A percentile compares a stretch with the other conserved stretches of the same genome.
phyloP scores from a whole-genome alignment of 2,888 invertebrate genomes.

The Tineola bisselliella region DNA sequence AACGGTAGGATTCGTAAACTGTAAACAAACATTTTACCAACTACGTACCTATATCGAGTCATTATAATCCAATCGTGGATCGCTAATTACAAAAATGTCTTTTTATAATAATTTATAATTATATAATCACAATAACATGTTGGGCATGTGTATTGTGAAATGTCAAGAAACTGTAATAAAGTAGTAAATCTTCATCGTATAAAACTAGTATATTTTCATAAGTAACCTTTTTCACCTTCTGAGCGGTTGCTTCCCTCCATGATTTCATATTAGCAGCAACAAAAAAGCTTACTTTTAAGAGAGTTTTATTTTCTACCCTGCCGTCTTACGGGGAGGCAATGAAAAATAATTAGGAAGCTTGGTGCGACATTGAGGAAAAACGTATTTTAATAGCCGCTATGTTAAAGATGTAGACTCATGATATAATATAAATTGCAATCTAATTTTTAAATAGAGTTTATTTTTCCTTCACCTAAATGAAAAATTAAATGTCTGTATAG shows the following conservation, averaged over 20 bases:
- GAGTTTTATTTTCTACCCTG: neutral
- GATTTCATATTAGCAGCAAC: neutral
- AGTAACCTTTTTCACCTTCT: neutral
- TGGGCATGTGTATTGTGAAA: neutral
- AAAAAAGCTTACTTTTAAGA: neutral
- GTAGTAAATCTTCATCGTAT: neutral
- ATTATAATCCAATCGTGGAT: too few relatives aligned
- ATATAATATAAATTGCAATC: neutral
- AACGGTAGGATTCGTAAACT: too few relatives aligned
- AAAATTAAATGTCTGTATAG: too few relatives aligned
- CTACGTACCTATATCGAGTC: too few relatives aligned
- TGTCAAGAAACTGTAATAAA: neutral
- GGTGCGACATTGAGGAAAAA: neutral
- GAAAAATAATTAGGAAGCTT: conserved; percentile 1
- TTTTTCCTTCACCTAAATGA: too few relatives aligned
- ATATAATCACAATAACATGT: too few relatives aligned
- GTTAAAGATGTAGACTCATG: neutral
- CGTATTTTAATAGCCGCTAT: neutral
- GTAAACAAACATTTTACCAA: too few relatives aligned
- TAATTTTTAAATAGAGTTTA: too few relatives aligned
- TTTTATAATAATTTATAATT: neutral
- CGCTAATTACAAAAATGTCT: too few relatives aligned
- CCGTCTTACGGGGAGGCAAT: neutral
- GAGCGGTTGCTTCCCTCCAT: neutral
- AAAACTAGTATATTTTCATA: neutral